Base-by-base conservation (phyloP, 2,888 invertebrate species). In the Eubasilissa splendida region DNA sequence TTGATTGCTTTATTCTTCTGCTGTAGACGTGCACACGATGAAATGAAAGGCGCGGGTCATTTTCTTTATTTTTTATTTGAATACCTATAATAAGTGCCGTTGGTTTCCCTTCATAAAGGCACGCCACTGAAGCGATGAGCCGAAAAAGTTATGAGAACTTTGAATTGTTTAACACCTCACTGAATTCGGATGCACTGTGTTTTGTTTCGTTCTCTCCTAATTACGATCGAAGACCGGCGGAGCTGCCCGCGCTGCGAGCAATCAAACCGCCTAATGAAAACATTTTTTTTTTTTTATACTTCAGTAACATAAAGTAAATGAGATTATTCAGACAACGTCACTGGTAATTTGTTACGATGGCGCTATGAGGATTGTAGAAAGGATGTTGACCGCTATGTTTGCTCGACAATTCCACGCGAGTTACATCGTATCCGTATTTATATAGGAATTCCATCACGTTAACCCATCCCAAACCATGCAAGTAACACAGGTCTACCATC, bases 351-450 rank as follows among this genome's bases (percentile, higher is more conserved):
- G 31, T 63, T 63, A 9, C 59, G 14, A 12, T 12, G n/a, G 12
- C 33, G 33, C 42, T 63, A 12, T 33, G 31, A 63, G 63, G 60
- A 76, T 66, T 60, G 33, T 52, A 14, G 56, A 54, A 77, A 77
- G 77, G 77, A 77, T 56, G 58, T 66, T 68, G 66, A 66, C 77
- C 77, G 77, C 77, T 77, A 77, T 56, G 60, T 65, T 31, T 54
- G 65, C 50, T 53, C 33, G 65, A 60, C 50, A 75, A 60, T 50
- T 60, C 60, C 31, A 63, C 31, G 53, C 76, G 12, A 31, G 63
- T 63, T 63, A 33, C 63, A 33, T 42, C 0, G 14, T 4, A 70
- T 70, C 53, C 68, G 14, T 70, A n/a, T 63, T 63, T 33, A 63
- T 63, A 63, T 42, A 42, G 42, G 42, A 42, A 42, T 33, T 33